Percentiles rank a stretch among this genome's conserved stretches.
Evolutionary conservation across 1,140 invertebrate genomes (phyloP).

Genomic region (Acromyrmex echinatior): DNA sequence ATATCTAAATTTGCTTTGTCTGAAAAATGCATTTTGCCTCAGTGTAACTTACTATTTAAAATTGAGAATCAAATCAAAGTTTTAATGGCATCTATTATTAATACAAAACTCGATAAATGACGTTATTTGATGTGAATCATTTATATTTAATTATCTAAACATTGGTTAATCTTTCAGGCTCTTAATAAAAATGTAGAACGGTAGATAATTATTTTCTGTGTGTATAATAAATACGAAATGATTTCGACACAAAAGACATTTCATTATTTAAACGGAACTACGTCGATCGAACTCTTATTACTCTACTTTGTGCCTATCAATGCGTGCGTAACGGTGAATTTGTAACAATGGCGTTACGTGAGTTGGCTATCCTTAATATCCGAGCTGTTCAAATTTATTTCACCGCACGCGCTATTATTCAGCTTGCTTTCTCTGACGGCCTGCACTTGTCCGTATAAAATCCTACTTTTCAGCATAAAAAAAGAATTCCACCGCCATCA

Average conservation of each 20-base stretch:
- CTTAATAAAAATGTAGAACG: not conserved
- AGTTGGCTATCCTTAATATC: constrained; percentile 29
- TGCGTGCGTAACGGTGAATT: constrained; percentile 17
- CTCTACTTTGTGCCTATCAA: constrained; percentile 33
- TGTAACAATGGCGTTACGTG: constrained; percentile 31
- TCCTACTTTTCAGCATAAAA: constrained; percentile 39
- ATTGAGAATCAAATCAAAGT: not conserved
- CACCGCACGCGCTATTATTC: constrained; percentile 29
- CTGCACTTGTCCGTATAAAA: constrained; percentile 51
- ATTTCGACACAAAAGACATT: not conserved
- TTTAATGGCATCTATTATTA: not conserved
- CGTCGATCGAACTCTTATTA: constrained; percentile 23
- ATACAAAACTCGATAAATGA: not conserved
- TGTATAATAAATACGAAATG: not conserved
- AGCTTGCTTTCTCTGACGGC: constrained; percentile 18
- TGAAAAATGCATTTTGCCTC: constrained; percentile 2
- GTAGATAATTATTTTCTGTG: not conserved
- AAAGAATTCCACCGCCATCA: constrained; percentile 21
- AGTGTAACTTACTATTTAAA: not conserved
- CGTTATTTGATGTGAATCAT: not conserved
- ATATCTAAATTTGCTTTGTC: not conserved
- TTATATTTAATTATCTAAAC: not conserved
- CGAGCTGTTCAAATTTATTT: constrained; percentile 44
- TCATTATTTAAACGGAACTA: constrained; percentile 26
- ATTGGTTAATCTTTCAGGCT: not conserved